Conservation (phyloP, 2,888 invertebrate genomes). For the Xestia c-nigrum region DNA sequence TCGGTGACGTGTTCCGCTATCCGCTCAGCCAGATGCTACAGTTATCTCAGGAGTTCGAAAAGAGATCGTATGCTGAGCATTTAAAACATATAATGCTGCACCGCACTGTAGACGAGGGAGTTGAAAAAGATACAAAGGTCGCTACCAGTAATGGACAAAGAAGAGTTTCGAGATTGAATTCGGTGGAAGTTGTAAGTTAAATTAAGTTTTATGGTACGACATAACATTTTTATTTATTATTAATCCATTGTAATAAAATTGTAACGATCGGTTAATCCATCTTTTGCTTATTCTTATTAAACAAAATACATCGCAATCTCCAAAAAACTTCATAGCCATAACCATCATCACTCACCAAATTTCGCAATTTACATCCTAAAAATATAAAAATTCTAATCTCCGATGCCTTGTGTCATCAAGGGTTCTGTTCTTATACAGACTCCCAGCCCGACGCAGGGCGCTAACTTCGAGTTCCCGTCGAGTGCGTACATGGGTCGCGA, state of each 20-base stretch:
- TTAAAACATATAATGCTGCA: slow-evolving; percentile 89
- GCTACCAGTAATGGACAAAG: slow-evolving; percentile 81
- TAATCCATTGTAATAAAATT: no score
- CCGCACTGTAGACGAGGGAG: slow-evolving; percentile 80
- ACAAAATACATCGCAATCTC: no score
- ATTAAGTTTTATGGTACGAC: not conserved
- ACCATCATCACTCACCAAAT: not conserved
- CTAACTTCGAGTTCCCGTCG: slow-evolving; percentile 83
- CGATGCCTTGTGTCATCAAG: slow-evolving; percentile 27
- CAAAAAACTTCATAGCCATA: not conserved
- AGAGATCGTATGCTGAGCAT: slow-evolving; percentile 91
- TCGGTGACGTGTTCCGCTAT: slow-evolving; percentile 93
- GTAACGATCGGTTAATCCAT: no score
- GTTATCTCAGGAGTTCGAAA: slow-evolving; percentile 90
- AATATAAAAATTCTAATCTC: not conserved
- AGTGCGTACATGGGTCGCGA: slow-evolving; percentile 85
- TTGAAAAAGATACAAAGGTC: slow-evolving; percentile 84
- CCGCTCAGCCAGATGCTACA: slow-evolving; percentile 91
- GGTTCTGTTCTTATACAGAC: slow-evolving; percentile 67
- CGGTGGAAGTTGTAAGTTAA: slow-evolving; percentile 83
- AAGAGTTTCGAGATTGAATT: slow-evolving; percentile 81
- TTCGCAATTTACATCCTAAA: not conserved
- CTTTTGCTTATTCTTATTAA: no score
- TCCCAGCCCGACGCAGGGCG: slow-evolving; percentile 73
- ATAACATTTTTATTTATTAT: not conserved